These are phyloP conservation scores for Elanus axillaris DNA, from an alignment of 2,113 vertebrate genomes.

Conservation along the genomic window DNA sequence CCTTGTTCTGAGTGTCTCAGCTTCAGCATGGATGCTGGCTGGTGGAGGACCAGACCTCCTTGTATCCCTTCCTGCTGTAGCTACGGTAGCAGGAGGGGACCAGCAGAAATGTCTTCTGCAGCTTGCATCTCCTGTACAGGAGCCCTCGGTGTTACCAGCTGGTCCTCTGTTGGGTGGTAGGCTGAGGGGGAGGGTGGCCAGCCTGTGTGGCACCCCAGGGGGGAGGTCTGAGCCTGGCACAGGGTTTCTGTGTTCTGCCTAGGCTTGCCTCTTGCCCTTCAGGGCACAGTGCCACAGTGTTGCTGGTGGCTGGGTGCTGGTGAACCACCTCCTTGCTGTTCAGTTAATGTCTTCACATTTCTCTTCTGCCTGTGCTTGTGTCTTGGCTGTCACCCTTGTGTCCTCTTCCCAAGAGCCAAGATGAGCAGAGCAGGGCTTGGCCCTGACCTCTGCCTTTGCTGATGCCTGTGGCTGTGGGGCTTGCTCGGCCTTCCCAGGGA, in stretches of 20 bases:
- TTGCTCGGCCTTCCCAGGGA: background rate
- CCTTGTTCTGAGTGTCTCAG: background rate
- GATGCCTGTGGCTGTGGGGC: background rate
- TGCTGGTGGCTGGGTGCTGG: background rate
- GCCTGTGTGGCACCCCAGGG: accelerated
- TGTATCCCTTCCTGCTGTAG: accelerated
- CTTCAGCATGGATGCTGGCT: accelerated
- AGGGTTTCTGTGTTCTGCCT: accelerated
- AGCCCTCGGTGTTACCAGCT: background rate
- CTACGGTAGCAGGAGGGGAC: background rate
- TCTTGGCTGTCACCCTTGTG: accelerated
- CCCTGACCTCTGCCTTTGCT: accelerated
- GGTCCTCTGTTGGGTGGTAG: background rate
- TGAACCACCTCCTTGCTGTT: accelerated
- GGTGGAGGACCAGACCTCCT: background rate
- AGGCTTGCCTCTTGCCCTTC: accelerated
- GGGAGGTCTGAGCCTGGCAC: too few species aligned
- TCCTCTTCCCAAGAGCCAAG: background rate
- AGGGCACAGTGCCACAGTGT: accelerated
- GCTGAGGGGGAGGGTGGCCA: background rate
- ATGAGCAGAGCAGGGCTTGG: background rate
- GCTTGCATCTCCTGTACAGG: background rate
- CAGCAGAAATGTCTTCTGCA: too few species aligned
- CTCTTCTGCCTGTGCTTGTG: background rate
- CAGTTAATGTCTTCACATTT: accelerated